A percentile compares a stretch with the other conserved stretches of the same genome.
Evolutionary conservation across 2,797 vertebrate genomes (phyloP).

Genomic region (Nyctibius grandis): DNA sequence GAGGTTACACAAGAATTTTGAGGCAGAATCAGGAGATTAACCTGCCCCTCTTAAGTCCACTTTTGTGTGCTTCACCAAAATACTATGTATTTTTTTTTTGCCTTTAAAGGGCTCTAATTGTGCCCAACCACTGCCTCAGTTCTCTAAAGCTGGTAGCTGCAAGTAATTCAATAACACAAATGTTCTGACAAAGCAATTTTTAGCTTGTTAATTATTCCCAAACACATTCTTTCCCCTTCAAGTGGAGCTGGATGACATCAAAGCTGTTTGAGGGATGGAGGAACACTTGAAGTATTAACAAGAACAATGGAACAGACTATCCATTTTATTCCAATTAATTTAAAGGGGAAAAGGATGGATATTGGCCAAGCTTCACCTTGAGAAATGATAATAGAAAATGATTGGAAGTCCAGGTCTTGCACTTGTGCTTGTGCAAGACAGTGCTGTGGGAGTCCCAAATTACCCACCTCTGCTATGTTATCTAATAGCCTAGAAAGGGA

Average conservation of each 20-base stretch:
- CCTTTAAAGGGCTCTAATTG: conserved; percentile 31
- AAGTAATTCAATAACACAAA: conserved; percentile 58
- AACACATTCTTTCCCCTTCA: conserved; percentile 61
- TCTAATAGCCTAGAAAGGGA: not conserved
- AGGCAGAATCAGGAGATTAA: not conserved
- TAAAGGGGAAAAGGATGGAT: conserved; percentile 23
- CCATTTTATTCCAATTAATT: conserved; percentile 21
- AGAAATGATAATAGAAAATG: not conserved
- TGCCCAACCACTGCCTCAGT: not conserved
- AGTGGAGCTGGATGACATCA: conserved; percentile 61
- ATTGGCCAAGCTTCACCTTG: not conserved
- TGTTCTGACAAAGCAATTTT: conserved; percentile 64
- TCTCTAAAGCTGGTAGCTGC: conserved; percentile 51
- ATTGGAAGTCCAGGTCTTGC: not conserved
- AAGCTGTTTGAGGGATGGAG: conserved; percentile 51
- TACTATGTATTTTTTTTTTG: not conserved
- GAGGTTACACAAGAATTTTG: not conserved
- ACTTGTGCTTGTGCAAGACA: not conserved
- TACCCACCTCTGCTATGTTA: not conserved
- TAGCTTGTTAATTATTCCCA: conserved; percentile 67
- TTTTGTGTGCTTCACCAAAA: not conserved
- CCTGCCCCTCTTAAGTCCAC: not conserved
- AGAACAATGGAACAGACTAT: conserved; percentile 41
- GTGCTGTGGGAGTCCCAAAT: not conserved
- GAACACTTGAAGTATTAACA: conserved; percentile 54